Evolutionary conservation across 2,113 vertebrate species (phyloP).

Genomic region (Crotalus horridus): DNA sequence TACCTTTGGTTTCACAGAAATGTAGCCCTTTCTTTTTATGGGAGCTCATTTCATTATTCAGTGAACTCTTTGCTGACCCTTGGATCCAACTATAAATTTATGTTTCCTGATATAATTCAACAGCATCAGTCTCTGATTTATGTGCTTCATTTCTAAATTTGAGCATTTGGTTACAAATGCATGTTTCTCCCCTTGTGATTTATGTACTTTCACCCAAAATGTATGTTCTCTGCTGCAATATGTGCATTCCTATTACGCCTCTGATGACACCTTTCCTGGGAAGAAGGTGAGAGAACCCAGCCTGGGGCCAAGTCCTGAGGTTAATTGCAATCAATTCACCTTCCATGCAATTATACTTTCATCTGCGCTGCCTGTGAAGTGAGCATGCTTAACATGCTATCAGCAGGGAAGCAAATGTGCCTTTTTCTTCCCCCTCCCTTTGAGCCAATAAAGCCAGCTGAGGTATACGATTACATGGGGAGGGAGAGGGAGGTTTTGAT

Average conservation of each 20-base stretch:
- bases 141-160: slow-evolving; percentile 80
- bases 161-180: slow-evolving; percentile 71
- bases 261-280: slow-evolving; percentile 60
- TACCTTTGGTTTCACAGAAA: slow-evolving; percentile 47
- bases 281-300: slow-evolving; percentile 68
- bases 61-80: slow-evolving; percentile 68
- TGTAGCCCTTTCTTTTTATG: slow-evolving; percentile 57
- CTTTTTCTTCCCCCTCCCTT: slow-evolving; percentile 38
- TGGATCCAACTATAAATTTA: slow-evolving; percentile 71
- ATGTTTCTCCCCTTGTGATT: slow-evolving; percentile 75
- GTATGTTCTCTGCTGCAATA: slow-evolving; percentile 59
- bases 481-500: slow-evolving; percentile 3
- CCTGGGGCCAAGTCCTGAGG: slow-evolving; percentile 70
- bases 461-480: slow-evolving; percentile 48
- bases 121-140: slow-evolving; percentile 74
- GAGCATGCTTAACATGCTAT: slow-evolving; percentile 56
- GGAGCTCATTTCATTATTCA: slow-evolving; percentile 69
- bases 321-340: slow-evolving; percentile 86
- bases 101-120: slow-evolving; percentile 71
- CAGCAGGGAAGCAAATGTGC: slow-evolving; percentile 55
- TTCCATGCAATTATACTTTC: slow-evolving; percentile 91
- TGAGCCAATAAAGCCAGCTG: slow-evolving; percentile 59
- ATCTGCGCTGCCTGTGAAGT: slow-evolving; percentile 74
- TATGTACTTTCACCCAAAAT: slow-evolving; percentile 69
- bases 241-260: slow-evolving; percentile 60